Percentiles rank a stretch among this genome's conserved stretches.
Conservation (phyloP, 2,888 invertebrate genomes). For the Tenthredo distinguenda region DNA sequence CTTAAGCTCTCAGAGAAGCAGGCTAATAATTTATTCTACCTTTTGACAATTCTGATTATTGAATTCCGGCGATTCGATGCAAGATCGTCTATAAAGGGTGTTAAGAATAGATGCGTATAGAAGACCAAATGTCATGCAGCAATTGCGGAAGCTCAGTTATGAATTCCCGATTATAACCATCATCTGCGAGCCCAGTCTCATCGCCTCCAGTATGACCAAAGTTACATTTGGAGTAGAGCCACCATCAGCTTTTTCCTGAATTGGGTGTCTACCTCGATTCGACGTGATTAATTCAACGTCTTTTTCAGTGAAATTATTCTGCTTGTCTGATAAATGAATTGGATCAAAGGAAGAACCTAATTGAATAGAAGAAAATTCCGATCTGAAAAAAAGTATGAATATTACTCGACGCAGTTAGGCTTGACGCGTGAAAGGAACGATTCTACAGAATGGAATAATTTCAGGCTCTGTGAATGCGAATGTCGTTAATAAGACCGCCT, state of each 20-base stretch:
- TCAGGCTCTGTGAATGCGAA: neutral
- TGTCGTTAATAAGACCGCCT: conserved; percentile 6
- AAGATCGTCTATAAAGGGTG: neutral
- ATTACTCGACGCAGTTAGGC: neutral
- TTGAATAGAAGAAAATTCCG: neutral
- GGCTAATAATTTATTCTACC: neutral
- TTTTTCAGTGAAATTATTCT: neutral
- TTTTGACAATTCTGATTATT: neutral
- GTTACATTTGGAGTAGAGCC: neutral
- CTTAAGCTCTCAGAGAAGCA: neutral
- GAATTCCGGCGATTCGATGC: neutral
- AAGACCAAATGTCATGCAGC: neutral
- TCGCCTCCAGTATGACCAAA: neutral
- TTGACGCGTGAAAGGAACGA: neutral
- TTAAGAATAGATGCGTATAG: neutral
- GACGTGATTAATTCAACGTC: neutral
- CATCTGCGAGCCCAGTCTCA: neutral
- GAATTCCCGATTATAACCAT: neutral
- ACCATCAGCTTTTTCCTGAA: neutral
- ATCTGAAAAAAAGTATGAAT: neutral
- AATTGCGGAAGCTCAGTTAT: neutral
- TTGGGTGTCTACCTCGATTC: neutral
- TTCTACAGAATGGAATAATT: conserved; percentile 1
- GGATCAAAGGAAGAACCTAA: neutral
- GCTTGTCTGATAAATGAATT: neutral